These are phyloP conservation scores for Nymphalis urticae DNA, from an alignment of 2,888 invertebrate species.

Conservation along the genomic window DNA sequence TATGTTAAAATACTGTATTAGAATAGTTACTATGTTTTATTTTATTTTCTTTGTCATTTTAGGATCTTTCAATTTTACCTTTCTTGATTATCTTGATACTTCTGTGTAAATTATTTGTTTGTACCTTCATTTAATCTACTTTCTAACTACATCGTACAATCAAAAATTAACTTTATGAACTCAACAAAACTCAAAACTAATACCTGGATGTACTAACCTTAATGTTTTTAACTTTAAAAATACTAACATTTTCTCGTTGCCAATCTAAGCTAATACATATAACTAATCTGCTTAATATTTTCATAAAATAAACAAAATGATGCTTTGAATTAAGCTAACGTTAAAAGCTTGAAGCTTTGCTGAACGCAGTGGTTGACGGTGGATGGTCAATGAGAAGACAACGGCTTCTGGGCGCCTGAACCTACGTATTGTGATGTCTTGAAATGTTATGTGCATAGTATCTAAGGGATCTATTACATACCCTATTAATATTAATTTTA, in stretches of 20 bases:
- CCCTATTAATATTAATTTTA: neutral
- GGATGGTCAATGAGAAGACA: conserved; percentile 50
- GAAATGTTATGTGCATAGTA: conserved; percentile 29
- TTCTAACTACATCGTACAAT: neutral
- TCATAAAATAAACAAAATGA: neutral
- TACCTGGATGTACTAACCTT: neutral
- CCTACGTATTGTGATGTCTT: conserved; percentile 53
- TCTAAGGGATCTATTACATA: neutral
- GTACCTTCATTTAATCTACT: conserved; percentile 1
- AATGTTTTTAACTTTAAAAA: neutral
- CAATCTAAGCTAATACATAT: neutral
- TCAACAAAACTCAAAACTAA: conserved; percentile 6
- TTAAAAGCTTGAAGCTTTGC: conserved; percentile 44
- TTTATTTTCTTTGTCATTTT: neutral
- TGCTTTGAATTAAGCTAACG: conserved; percentile 25
- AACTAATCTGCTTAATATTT: conserved; percentile 1
- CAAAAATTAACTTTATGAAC: neutral
- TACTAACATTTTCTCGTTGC: neutral
- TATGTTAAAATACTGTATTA: conserved; percentile 42
- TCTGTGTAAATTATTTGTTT: neutral
- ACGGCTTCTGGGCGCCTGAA: conserved; percentile 69
- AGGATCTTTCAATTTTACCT: neutral
- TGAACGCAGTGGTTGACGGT: conserved; percentile 65
- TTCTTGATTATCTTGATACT: neutral
- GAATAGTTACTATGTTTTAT: conserved; percentile 30